Evolutionary conservation across 2,113 vertebrate species (phyloP), one percentile per base, ranked within the genome.

Genomic region (Promerops cafer): DNA sequence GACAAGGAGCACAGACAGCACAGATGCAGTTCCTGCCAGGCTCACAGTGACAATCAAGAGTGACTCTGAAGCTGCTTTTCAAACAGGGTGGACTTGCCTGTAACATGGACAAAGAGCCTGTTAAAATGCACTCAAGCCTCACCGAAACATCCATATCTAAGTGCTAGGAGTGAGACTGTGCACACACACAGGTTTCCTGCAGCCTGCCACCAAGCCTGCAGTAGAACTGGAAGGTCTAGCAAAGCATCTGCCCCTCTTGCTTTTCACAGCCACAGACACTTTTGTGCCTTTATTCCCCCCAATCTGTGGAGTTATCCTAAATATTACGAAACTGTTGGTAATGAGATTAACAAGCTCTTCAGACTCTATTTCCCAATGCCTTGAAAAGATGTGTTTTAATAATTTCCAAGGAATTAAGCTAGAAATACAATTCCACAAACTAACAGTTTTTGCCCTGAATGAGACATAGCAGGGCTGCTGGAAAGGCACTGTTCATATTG

Each of bases 401-500:
- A 28, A 49, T 23, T 90, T 63, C 18, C 18, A 88, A 80, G 23
- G 37, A 72, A 68, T 11, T 28, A 15, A 79, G 13, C 30, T 60
- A 76, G 39, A 68, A 82, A 64, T 31, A 49, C 7, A 69, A 45
- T n/a, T 47, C 27, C 45, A 50, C 53, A 83, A 39, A 68, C 6
- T 28, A 75, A 68, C 4, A 64, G 27, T 33, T 83, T 83, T 92
- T 35, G 50, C 27, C 30, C 63, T 10, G n/a, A 57, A 63, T 18
- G 53, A 80, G 30, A 81, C 6, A 26, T 28, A 21, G 27, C n/a
- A 90, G 49, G 39, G 40, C 23, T 80, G 21, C 33, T 80, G 50
- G 13, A 69, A 72, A 74, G 31, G 39, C 30, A 83, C 6, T 0
- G 1, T 19, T 70, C 22, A 4, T 5, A 6, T 1, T 2, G 5